Conservation (phyloP, 2,113 vertebrate species). For the Grallaria varia region DNA sequence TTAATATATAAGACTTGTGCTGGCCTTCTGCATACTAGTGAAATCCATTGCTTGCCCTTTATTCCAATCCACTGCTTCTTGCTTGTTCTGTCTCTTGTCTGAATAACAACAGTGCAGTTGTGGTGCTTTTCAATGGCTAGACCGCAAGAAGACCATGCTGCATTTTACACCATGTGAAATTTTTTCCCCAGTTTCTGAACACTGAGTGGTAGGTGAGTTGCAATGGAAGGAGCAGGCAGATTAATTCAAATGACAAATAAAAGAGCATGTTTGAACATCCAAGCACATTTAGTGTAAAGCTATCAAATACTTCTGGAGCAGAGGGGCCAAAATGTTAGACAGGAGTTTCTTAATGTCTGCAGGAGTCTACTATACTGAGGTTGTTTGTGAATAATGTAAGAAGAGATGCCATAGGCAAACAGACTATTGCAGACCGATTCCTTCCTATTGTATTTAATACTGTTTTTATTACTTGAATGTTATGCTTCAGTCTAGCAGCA, state of each 20-base stretch:
- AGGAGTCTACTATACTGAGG: background rate
- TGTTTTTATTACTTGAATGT: background rate
- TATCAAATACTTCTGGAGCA: background rate
- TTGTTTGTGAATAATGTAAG: background rate
- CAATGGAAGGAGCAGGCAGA: background rate
- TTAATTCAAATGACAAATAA: background rate
- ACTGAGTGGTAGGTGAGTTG: rapidly evolving
- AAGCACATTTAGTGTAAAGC: background rate
- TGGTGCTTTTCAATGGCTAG: background rate
- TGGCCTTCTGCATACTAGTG: background rate
- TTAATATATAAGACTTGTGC: background rate
- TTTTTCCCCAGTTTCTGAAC: background rate
- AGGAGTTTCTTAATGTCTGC: background rate
- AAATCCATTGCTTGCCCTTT: background rate
- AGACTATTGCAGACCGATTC: background rate
- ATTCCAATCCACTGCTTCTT: background rate
- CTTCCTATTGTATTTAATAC: background rate
- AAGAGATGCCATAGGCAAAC: background rate
- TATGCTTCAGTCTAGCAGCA: background rate
- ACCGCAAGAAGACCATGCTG: background rate
- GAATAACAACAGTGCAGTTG: background rate
- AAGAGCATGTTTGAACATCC: background rate
- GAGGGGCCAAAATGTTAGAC: background rate
- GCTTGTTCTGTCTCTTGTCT: background rate
- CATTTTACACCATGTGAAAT: background rate